Evolutionary conservation across 1,140 invertebrate genomes (phyloP).

Genomic region (Uloborus diversus): DNA sequence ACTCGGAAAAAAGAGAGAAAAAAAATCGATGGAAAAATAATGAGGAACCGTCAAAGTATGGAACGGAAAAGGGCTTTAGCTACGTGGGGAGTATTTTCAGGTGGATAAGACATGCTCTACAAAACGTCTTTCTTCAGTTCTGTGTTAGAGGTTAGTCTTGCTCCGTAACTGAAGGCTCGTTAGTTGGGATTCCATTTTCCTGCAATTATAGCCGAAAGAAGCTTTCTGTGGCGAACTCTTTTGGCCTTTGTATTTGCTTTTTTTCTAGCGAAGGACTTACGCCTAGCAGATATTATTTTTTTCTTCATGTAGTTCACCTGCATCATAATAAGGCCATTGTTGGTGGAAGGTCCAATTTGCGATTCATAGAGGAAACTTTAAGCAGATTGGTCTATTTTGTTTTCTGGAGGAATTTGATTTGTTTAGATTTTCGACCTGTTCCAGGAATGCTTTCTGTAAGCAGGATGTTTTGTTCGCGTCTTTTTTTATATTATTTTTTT

Average conservation of each 20-base stretch:
- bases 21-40: constrained; percentile 29
- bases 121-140: background rate
- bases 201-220: constrained; percentile 11
- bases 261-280: too few relatives aligned
- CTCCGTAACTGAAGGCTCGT: constrained; percentile 26
- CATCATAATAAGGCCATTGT: too few relatives aligned
- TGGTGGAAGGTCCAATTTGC: too few relatives aligned
- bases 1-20: background rate
- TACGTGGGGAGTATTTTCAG: constrained; percentile 12
- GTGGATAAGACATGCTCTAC: constrained; percentile 2
- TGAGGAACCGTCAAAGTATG: constrained; percentile 17
- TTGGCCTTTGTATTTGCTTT: background rate
- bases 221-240: background rate
- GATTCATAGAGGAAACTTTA: too few relatives aligned
- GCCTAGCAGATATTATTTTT: too few relatives aligned
- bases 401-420: too few relatives aligned
- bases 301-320: too few relatives aligned
- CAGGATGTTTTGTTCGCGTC: too few relatives aligned
- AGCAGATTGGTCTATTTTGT: too few relatives aligned
- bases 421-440: too few relatives aligned
- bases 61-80: constrained; percentile 13
- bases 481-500: too few relatives aligned
- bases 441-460: too few relatives aligned
- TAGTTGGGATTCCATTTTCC: constrained; percentile 23
- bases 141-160: background rate